Conservation (phyloP, 2,113 vertebrate species). For the Lepus timidus region DNA sequence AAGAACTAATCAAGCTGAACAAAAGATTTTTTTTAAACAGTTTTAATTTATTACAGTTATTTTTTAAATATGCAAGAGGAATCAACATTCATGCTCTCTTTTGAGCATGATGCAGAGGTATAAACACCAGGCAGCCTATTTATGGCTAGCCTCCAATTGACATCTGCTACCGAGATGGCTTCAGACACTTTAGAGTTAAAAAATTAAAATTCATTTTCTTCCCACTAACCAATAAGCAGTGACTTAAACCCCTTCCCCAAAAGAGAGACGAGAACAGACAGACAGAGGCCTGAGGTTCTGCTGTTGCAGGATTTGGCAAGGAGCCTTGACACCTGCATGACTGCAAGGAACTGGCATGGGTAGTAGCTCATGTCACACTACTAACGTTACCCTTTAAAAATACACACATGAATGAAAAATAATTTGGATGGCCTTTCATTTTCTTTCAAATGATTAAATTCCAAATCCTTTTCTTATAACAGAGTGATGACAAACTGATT, state of each 20-base stretch:
- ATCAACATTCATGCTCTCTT: not conserved
- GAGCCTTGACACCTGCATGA: slow-evolving; percentile 62
- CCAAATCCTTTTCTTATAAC: slow-evolving; percentile 65
- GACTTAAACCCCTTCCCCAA: not conserved
- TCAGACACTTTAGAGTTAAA: slow-evolving; percentile 45
- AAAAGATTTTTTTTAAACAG: not conserved
- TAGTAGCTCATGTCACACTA: slow-evolving; percentile 57
- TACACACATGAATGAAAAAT: slow-evolving; percentile 59
- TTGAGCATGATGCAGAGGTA: not conserved
- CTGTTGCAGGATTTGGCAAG: slow-evolving; percentile 56
- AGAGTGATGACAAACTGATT: slow-evolving; percentile 64
- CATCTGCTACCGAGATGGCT: not conserved
- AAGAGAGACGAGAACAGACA: not conserved
- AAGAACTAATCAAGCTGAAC: not conserved
- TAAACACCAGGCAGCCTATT: not conserved
- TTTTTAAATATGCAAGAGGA: slow-evolving; percentile 31
- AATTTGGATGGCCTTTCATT: slow-evolving; percentile 66
- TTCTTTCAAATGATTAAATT: slow-evolving; percentile 74
- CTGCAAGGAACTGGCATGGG: slow-evolving; percentile 17
- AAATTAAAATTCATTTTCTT: slow-evolving; percentile 43
- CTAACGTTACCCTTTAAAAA: slow-evolving; percentile 74
- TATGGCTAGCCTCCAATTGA: not conserved
- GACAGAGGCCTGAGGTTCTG: not conserved
- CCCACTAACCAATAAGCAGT: not conserved
- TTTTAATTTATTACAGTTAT: too few relatives aligned